phyloP scores from a whole-genome alignment of 2,113 vertebrate species.

The Thunnus thynnus region DNA sequence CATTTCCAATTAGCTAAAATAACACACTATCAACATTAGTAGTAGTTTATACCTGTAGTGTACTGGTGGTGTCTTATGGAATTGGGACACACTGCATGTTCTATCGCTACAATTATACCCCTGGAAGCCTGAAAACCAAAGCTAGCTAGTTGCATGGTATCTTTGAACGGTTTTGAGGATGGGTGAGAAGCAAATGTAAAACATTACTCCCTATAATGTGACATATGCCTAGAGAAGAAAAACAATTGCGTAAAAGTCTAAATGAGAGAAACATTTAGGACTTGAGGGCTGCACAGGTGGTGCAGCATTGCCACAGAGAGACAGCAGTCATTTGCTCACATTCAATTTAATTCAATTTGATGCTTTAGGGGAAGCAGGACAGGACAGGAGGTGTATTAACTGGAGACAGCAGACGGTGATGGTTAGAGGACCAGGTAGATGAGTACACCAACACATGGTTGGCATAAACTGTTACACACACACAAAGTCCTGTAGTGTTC shows the following conservation, averaged over 20 bases:
- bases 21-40: too few species aligned
- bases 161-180: background rate
- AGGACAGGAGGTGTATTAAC: constrained; percentile 68
- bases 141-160: background rate
- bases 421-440: constrained; percentile 14
- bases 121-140: too few species aligned
- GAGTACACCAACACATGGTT: background rate
- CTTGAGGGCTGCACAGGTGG: constrained; percentile 37
- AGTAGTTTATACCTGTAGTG: too few species aligned
- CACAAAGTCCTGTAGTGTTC: constrained; percentile 29
- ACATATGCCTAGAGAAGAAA: background rate
- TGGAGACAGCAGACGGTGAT: constrained; percentile 64
- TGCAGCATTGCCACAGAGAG: background rate
- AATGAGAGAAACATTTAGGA: background rate
- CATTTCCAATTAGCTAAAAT: too few species aligned
- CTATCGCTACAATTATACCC: background rate
- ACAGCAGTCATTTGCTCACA: constrained; percentile 66
- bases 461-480: constrained; percentile 10
- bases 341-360: constrained; percentile 76
- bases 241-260: background rate
- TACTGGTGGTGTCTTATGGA: too few species aligned
- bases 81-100: background rate
- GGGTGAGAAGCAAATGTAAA: background rate
- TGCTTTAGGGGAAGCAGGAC: constrained; percentile 58
- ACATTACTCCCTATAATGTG: background rate